These are phyloP conservation scores for Dusona sp. DNA, from an alignment of 2,888 invertebrate genomes.

Conservation along the genomic window DNA sequence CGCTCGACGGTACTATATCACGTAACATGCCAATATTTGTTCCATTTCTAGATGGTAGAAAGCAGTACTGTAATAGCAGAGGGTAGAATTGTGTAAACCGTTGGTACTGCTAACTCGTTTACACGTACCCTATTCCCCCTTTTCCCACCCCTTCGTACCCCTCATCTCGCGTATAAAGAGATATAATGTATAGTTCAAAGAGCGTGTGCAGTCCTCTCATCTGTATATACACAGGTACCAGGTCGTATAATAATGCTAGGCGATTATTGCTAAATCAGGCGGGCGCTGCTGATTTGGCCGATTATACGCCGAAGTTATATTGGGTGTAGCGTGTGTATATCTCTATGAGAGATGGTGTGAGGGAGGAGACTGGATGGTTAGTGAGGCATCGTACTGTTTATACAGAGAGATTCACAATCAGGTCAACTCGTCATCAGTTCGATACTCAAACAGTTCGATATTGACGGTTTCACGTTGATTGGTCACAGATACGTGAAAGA, in stretches of 20 bases:
- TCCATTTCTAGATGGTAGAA: constrained; percentile 40
- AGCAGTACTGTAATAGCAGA: constrained; percentile 48
- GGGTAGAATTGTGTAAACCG: constrained; percentile 60
- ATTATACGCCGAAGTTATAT: constrained; percentile 68
- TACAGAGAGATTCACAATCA: constrained; percentile 61
- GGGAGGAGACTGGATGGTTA: constrained; percentile 7
- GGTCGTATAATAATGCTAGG: constrained; percentile 62
- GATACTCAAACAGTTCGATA: constrained; percentile 1
- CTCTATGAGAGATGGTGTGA: neutral
- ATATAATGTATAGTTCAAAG: constrained; percentile 37
- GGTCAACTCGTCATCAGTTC: constrained; percentile 47
- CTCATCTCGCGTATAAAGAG: neutral
- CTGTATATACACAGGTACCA: constrained; percentile 29
- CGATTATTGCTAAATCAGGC: constrained; percentile 75
- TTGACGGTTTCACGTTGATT: constrained; percentile 28
- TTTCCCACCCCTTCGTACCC: neutral
- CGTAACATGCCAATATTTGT: constrained; percentile 61
- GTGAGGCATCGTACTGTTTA: constrained; percentile 32
- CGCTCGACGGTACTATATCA: constrained; percentile 40
- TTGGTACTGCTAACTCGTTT: constrained; percentile 66
- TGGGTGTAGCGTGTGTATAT: constrained; percentile 35
- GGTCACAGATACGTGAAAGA: constrained; percentile 23
- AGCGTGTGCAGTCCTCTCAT: constrained; percentile 2
- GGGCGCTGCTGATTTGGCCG: constrained; percentile 74
- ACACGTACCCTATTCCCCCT: constrained; percentile 43